Conservation (phyloP, 1,140 invertebrate genomes). For the Drosophila nigromelanica region DNA sequence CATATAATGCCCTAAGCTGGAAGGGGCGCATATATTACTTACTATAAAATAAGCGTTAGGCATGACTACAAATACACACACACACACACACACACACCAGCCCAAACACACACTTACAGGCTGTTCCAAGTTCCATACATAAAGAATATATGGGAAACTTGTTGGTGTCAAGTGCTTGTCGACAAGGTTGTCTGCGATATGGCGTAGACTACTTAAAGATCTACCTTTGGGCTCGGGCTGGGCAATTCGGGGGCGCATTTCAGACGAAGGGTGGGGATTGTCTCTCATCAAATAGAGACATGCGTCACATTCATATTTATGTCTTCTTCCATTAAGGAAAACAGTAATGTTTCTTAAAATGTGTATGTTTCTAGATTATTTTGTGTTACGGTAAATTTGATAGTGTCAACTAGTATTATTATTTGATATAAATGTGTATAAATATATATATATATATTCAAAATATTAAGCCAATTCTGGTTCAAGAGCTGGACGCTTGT, state of each 20-base stretch:
- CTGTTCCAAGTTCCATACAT: conserved; percentile 53
- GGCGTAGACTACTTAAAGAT: conserved; percentile 50
- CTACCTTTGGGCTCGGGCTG: neutral
- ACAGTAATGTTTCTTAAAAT: neutral
- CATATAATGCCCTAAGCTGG: conserved; percentile 43
- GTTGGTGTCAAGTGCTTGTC: conserved; percentile 73
- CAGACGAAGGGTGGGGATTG: neutral
- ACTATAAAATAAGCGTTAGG: conserved; percentile 67
- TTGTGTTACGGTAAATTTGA: neutral
- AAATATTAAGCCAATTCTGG: too few species aligned
- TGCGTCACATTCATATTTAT: neutral
- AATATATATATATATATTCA: too few species aligned
- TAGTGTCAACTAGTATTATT: neutral
- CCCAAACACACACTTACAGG: conserved; percentile 10
- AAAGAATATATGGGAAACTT: conserved; percentile 62
- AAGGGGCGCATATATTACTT: conserved; percentile 53
- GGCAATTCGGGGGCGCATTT: neutral
- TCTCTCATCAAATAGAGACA: neutral
- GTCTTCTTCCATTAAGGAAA: neutral
- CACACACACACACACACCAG: conserved; percentile 1
- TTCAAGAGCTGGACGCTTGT: too few species aligned
- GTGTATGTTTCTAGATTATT: neutral
- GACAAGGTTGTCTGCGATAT: conserved; percentile 54
- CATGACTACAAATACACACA: conserved; percentile 39
- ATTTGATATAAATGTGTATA: too few species aligned